These are phyloP conservation scores for Strix uralensis DNA, from an alignment of 2,113 vertebrate species.

Conservation along the genomic window DNA sequence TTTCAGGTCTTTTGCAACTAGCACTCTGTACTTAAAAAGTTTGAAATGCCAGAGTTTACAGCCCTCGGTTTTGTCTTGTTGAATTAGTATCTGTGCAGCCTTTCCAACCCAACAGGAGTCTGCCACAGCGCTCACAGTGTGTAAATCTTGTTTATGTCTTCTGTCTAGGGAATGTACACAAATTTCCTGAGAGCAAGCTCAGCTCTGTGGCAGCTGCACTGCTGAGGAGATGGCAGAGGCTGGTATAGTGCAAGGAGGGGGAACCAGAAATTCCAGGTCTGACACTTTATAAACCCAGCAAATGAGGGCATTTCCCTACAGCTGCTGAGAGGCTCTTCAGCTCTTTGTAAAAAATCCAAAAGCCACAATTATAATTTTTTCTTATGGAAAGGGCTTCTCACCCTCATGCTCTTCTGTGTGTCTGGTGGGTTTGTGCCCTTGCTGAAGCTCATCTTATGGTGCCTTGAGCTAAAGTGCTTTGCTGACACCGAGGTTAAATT, in stretches of 20 bases:
- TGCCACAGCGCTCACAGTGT: fast-evolving
- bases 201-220: no score
- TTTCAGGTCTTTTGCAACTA: background rate
- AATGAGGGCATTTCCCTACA: background rate
- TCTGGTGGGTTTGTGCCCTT: background rate
- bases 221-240: background rate
- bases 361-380: background rate
- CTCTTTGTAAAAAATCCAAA: background rate
- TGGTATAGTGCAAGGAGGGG: no score
- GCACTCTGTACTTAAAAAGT: background rate
- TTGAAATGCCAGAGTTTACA: background rate
- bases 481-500: background rate
- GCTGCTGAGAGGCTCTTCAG: background rate
- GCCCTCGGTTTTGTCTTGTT: background rate
- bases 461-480: background rate
- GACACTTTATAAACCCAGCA: background rate
- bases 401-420: fast-evolving
- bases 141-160: background rate
- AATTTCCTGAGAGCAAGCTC: background rate
- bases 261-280: background rate
- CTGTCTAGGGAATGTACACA: background rate
- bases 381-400: background rate
- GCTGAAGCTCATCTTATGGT: background rate
- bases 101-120: background rate
- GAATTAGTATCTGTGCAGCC: background rate